A percentile compares a stretch with the other conserved stretches of the same genome.
These are phyloP conservation scores for Dasyornis broadbenti DNA, from an alignment of 2,113 vertebrate species.

Conservation along the genomic window DNA sequence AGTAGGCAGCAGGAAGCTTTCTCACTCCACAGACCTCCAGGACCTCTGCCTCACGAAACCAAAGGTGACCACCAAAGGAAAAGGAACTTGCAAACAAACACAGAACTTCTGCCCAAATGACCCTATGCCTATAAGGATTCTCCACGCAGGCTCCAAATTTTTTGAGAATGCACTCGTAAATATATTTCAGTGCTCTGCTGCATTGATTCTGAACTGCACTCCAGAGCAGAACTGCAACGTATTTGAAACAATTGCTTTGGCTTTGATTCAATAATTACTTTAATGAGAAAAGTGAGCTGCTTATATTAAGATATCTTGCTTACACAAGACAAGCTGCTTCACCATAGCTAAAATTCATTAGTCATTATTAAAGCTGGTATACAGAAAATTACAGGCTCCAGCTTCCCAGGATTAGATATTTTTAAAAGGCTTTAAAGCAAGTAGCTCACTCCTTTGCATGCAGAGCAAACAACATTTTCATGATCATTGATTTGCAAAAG, in stretches of 20 bases:
- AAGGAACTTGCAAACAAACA: neutral
- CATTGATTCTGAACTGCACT: neutral
- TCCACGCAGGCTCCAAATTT: rapidly evolving
- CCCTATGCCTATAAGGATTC: neutral
- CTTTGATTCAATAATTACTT: slow-evolving; percentile 31
- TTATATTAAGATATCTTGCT: slow-evolving; percentile 8
- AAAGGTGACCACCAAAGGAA: neutral
- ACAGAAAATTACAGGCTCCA: neutral
- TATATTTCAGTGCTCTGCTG: neutral
- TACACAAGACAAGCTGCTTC: slow-evolving; percentile 2
- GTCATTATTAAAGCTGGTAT: neutral
- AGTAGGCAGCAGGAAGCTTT: neutral
- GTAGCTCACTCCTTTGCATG: neutral
- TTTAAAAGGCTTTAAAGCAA: neutral
- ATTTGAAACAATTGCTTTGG: neutral
- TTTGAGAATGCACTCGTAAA: neutral
- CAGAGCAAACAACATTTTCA: neutral
- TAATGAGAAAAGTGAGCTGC: slow-evolving; percentile 27
- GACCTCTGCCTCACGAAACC: neutral
- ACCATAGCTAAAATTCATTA: neutral
- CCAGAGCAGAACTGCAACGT: neutral
- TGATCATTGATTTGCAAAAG: neutral
- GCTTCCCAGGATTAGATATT: neutral
- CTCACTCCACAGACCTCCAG: neutral
- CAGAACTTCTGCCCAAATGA: neutral